phyloP scores from a whole-genome alignment of 2,113 vertebrate genomes.

The Atrichornis clamosus region DNA sequence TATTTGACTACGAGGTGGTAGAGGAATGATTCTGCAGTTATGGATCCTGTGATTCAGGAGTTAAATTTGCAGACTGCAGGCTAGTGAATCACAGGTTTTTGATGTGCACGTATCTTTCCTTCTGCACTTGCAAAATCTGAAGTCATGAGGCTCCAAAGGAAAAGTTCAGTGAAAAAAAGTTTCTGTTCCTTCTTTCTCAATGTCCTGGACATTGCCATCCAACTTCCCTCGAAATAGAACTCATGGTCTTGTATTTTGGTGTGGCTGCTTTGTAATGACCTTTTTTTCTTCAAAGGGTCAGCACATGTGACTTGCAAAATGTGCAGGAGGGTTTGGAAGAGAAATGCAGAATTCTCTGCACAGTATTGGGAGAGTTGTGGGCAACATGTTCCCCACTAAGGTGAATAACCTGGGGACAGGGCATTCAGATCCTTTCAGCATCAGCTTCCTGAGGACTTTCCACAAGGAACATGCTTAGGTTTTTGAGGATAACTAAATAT shows the following conservation, averaged over 20 bases:
- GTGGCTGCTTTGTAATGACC: not conserved
- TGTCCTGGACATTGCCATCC: constrained; percentile 54
- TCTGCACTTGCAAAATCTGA: constrained; percentile 76
- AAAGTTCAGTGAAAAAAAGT: constrained; percentile 65
- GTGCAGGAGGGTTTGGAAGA: not conserved
- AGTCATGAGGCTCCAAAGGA: constrained; percentile 76
- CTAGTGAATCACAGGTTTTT: constrained; percentile 74
- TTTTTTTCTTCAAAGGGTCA: not conserved
- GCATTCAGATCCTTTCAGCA: not conserved
- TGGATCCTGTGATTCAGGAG: constrained; percentile 51
- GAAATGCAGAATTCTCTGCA: rapidly evolving
- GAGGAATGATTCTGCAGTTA: not conserved
- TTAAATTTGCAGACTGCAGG: constrained; percentile 49
- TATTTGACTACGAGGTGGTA: not conserved
- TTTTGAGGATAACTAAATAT: not conserved
- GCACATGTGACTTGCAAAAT: not conserved
- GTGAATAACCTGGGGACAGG: not conserved
- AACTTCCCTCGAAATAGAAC: constrained; percentile 62
- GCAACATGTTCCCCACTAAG: rapidly evolving
- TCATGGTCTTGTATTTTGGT: not conserved
- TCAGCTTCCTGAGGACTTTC: not conserved
- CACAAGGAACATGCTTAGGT: not conserved
- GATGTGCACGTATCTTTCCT: constrained; percentile 62
- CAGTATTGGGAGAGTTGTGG: rapidly evolving
- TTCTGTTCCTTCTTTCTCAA: constrained; percentile 79